Evolutionary conservation across 2,113 vertebrate species (phyloP).

Genomic region (Zootoca vivipara): DNA sequence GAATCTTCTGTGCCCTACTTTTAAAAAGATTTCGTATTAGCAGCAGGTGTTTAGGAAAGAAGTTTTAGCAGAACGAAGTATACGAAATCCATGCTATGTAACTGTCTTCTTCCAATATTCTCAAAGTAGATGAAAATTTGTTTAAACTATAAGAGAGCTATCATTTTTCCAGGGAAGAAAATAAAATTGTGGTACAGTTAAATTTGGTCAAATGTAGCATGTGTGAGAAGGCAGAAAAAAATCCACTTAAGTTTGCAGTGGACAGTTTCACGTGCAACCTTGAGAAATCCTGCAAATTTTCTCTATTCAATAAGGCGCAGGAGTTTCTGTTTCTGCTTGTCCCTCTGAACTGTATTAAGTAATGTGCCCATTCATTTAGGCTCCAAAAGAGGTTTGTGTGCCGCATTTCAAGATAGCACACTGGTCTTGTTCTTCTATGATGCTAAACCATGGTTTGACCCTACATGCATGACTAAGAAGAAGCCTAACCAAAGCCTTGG

Average conservation of each 20-base stretch:
- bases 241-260: not conserved
- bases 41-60: not conserved
- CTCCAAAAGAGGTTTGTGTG: not conserved
- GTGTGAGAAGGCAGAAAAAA: not conserved
- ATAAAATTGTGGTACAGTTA: not conserved
- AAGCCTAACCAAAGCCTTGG: too few species aligned
- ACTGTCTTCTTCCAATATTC: not conserved
- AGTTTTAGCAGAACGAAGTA: not conserved
- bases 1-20: not conserved
- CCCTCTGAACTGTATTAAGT: not conserved
- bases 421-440: too few species aligned
- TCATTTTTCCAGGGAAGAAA: not conserved
- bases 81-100: not conserved
- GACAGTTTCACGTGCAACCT: not conserved
- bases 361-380: not conserved
- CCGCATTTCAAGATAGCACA: not conserved
- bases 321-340: not conserved
- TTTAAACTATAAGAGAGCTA: too few species aligned
- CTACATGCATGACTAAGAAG: too few species aligned
- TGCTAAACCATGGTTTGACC: too few species aligned
- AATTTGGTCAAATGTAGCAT: not conserved
- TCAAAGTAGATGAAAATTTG: too few species aligned
- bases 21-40: not conserved
- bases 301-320: not conserved
- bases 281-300: not conserved